phyloP scores from a whole-genome alignment of 2,113 vertebrate genomes.

The Tachysurus fulvidraco region DNA sequence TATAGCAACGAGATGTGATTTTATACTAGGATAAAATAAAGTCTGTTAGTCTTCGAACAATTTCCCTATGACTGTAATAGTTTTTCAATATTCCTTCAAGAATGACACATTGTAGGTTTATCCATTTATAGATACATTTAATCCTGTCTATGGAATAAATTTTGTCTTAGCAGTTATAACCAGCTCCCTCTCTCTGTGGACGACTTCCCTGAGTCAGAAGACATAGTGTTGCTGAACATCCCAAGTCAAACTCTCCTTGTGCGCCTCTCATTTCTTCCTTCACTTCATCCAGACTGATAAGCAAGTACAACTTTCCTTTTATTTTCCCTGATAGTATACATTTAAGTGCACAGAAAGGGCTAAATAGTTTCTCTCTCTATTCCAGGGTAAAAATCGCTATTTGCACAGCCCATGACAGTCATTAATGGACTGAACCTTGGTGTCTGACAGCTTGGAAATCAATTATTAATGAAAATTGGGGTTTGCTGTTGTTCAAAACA shows the following conservation, averaged over 20 bases:
- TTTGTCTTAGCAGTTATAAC: not conserved
- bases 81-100: too few relatives aligned
- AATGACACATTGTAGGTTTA: too few relatives aligned
- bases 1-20: not conserved
- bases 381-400: not conserved
- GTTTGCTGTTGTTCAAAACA: conserved; percentile 59
- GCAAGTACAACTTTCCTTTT: conserved; percentile 13
- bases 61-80: too few relatives aligned
- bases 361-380: not conserved
- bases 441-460: conserved; percentile 56
- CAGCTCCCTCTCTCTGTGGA: not conserved
- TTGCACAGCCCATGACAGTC: conserved; percentile 49
- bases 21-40: not conserved
- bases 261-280: conserved; percentile 22
- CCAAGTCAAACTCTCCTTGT: conserved; percentile 17
- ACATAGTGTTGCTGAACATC: not conserved
- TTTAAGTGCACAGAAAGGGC: conserved; percentile 1
- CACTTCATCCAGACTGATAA: too few relatives aligned
- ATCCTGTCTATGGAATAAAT: not conserved
- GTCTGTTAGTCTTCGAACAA: too few relatives aligned
- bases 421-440: conserved; percentile 54
- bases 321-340: conserved; percentile 30
- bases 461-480: conserved; percentile 68
- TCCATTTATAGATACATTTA: not conserved
- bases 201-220: not conserved